Base-by-base conservation (phyloP, 2,113 vertebrate genomes). In the Nyctereutes procyonoides region DNA sequence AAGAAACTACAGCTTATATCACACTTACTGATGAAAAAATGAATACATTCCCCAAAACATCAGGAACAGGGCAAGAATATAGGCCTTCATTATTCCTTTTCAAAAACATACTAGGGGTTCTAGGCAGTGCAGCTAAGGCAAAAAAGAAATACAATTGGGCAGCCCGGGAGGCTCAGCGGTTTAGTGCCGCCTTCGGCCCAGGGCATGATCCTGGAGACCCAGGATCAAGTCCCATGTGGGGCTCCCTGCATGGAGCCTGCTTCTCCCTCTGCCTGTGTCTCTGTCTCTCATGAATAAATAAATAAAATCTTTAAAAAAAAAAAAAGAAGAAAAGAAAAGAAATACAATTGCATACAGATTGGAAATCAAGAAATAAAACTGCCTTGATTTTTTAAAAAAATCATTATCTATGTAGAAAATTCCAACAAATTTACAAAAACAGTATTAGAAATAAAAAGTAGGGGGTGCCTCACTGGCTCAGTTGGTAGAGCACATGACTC, bases 281-380 rank as follows among this genome's bases (percentile, higher is more conserved):
- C 43, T 43, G 43, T 43, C 43, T 43, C 43, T 43, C 43, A 43
- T 43, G 43, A 43, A 43, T 43, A 43, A 43, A 43, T 43, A 43
- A 43, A 43, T 43, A 43, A 43, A 43, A 43, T 43, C 43, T 43
- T 43, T 5, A 5, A 43, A 43, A 43, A 43, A 43, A 43, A 43
- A 43, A 43, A 43, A 5, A 43, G 5, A 43, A n/a, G n/a, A n/a
- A n/a, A n/a, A 43, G 43, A 67, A 38, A 69, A 32, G 38, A 85
- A 84, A n/a, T 82, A 82, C 55, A 95, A 58, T 51, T 73, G 48
- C 71, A 91, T 48, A 85, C 1, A 85, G n/a, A 38, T 3, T 28
- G 3, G n/a, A 81, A 92, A 88, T 55, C 48, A 95, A 88, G 28
- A 81, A 65, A 88, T 43, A 81, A 87, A 80, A 84, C 48, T 85